phyloP scores from a whole-genome alignment of 2,888 invertebrate genomes.

The Argynnis bischoffii region DNA sequence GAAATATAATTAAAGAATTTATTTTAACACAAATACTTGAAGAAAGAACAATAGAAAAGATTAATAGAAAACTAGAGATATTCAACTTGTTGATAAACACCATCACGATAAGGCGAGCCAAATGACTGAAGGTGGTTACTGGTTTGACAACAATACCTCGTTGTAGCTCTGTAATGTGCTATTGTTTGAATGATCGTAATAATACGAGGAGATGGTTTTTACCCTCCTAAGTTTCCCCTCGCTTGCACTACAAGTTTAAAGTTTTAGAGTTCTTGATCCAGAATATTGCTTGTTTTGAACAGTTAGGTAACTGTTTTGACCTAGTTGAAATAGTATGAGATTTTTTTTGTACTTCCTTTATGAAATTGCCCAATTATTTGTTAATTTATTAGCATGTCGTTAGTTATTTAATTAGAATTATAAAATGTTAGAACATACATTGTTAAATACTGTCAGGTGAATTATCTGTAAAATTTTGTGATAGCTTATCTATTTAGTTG shows the following conservation, averaged over 20 bases:
- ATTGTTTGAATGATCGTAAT: conserved; percentile 29
- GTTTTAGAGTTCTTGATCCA: neutral
- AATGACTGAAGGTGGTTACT: conserved; percentile 19
- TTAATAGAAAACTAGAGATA: conserved; percentile 1
- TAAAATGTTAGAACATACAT: too few species aligned
- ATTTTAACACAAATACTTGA: neutral
- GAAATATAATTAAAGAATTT: neutral
- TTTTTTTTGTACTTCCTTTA: neutral
- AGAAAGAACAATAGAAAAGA: neutral
- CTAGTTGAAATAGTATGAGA: neutral
- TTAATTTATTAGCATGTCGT: too few species aligned
- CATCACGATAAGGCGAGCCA: conserved; percentile 14
- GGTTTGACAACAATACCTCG: conserved; percentile 29
- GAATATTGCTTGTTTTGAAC: conserved; percentile 4
- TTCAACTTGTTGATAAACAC: neutral
- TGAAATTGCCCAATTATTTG: neutral
- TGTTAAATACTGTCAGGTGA: too few species aligned
- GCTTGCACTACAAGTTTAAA: neutral
- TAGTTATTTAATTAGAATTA: too few species aligned
- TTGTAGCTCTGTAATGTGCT: conserved; percentile 21
- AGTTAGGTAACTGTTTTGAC: neutral
- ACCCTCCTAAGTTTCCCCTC: neutral
- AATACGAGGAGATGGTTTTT: neutral
- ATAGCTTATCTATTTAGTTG: too few species aligned
- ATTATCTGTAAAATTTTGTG: too few species aligned